phyloP scores from a whole-genome alignment of 2,113 vertebrate species.

The Leptosomus discolor region DNA sequence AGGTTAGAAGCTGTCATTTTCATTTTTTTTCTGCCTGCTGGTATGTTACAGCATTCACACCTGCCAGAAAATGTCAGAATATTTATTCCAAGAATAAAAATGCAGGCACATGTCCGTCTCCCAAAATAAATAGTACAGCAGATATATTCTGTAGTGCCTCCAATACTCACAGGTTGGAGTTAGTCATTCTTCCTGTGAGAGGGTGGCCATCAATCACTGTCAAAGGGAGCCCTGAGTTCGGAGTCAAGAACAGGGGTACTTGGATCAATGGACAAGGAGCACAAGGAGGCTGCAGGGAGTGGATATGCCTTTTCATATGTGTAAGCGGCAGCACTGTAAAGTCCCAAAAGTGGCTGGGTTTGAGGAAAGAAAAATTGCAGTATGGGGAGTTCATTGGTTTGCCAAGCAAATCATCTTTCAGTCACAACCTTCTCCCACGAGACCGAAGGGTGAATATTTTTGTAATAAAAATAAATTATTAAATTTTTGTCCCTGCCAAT shows the following conservation, averaged over 20 bases:
- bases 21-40: background rate
- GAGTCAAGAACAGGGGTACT: background rate
- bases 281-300: background rate
- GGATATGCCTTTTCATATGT: background rate
- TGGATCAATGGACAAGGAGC: background rate
- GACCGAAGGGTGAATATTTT: constrained; percentile 15
- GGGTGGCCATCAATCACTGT: constrained; percentile 56
- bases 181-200: constrained; percentile 61
- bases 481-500: background rate
- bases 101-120: constrained; percentile 48
- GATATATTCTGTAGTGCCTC: background rate
- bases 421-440: background rate
- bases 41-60: constrained; percentile 50
- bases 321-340: background rate
- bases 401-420: constrained; percentile 45
- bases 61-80: constrained; percentile 70
- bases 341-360: background rate
- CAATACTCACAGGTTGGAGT: constrained; percentile 37
- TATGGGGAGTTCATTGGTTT: background rate
- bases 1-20: constrained; percentile 30
- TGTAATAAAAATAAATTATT: constrained; percentile 8
- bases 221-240: background rate
- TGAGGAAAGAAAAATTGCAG: background rate
- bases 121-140: constrained; percentile 56
- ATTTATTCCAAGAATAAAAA: constrained; percentile 66